Evolutionary conservation across 1,140 invertebrate genomes (phyloP), one percentile per base, ranked within the genome.

Genomic region (Drosophila rufa): DNA sequence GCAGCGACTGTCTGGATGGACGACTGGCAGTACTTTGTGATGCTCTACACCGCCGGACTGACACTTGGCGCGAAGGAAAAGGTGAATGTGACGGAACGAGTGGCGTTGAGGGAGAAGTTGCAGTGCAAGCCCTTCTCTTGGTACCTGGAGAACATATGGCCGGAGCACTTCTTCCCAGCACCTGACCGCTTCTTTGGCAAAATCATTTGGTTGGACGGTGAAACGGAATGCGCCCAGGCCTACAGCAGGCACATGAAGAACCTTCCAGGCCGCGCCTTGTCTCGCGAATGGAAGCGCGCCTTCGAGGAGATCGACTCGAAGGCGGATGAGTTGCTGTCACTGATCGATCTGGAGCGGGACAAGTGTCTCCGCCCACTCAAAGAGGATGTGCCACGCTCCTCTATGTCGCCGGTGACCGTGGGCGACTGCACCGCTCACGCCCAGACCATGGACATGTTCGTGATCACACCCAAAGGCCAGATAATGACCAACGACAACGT

Each of bases 1-100:
- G 97, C 98, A 0, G 97, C 97, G 2, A 93, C 96, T 1, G 97
- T 98, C 1, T 99, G 98, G 98, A 97, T 99, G 97, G 98, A 98
- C 87, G 96, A 98, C 47, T 99, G 97, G 97, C 96, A 96, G 8
- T 95, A 98, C 74, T 98, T 99, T 93, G 98, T 96, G 85, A 98
- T 98, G 70, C 78, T 92, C 6, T 92, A 92, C 12, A 92, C 90
- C 25, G 60, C 75, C 0, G 91, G 87, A 1, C 59, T 92, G 7
- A 97, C 78, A 96, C 96, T 93, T 94, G 95, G 65, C 50, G 68
- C 55, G 9, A 75, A 65, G 22, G 78, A 92, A 2, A 85, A 68
- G 22, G 79, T 92, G 1, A 79, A 93, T 71, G 83, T 92, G 1
- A 87, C 73, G 27, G 94, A 96, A 22, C 94, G 98, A 75, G 86